Conservation (phyloP, 2,888 invertebrate genomes). For the Megalurothrips usitatus region DNA sequence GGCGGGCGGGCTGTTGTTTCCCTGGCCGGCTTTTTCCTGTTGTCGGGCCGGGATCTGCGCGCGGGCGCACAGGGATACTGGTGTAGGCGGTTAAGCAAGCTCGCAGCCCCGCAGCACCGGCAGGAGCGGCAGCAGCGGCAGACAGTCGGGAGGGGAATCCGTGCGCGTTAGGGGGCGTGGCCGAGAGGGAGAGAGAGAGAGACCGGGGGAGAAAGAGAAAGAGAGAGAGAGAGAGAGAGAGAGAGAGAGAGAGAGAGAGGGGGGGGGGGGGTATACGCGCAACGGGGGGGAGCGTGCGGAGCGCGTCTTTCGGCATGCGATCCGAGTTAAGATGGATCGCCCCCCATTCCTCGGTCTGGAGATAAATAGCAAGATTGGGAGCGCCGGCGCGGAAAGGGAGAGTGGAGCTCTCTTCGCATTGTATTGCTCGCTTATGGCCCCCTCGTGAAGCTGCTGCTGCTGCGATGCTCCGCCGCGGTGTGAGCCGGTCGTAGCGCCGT, state of each 20-base stretch:
- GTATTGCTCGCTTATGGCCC: conserved; percentile 10
- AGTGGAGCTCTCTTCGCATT: background rate
- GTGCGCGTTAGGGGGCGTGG: too few relatives aligned
- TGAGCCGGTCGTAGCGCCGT: too few relatives aligned
- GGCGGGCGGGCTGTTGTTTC: too few relatives aligned
- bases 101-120: too few relatives aligned
- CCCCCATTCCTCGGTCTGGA: conserved; percentile 23
- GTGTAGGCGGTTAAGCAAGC: too few relatives aligned
- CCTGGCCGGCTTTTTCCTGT: too few relatives aligned
- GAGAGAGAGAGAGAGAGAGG: too few relatives aligned
- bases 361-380: conserved; percentile 23
- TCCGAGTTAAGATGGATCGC: conserved; percentile 24
- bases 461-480: background rate
- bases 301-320: conserved; percentile 21
- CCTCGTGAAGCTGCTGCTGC: background rate
- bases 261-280: background rate
- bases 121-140: too few relatives aligned
- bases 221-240: too few relatives aligned
- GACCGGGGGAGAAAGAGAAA: background rate
- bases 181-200: background rate
- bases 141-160: too few relatives aligned
- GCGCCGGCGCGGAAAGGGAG: background rate
- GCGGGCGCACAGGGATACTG: too few relatives aligned
- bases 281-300: background rate
- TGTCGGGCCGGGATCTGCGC: too few relatives aligned